These are phyloP conservation scores for Pygmarrhopalites habei DNA, from an alignment of 1,140 invertebrate genomes.

Conservation along the genomic window DNA sequence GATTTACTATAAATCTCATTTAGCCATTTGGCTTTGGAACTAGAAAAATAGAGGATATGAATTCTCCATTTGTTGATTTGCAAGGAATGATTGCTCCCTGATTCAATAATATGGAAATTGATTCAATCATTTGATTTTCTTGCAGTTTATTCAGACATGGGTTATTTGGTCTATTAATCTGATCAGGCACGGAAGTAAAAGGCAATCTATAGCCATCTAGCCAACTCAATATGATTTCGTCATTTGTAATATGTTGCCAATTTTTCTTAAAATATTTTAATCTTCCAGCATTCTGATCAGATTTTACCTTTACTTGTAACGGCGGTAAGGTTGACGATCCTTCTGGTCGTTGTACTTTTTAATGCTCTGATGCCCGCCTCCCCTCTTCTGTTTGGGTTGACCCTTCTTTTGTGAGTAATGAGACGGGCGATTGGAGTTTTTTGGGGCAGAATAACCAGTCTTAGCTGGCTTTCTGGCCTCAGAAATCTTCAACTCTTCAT, in stretches of 20 bases:
- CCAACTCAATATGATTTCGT: neutral
- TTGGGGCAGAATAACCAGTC: neutral
- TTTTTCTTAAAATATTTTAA: neutral
- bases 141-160: neutral
- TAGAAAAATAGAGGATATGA: constrained; percentile 22
- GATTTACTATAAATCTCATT: constrained; percentile 17
- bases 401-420: neutral
- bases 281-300: neutral
- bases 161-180: neutral
- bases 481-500: neutral
- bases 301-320: neutral
- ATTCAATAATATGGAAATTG: neutral
- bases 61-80: neutral
- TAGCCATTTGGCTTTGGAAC: constrained; percentile 19
- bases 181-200: neutral
- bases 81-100: neutral
- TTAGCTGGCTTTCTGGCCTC: neutral
- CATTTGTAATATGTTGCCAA: constrained; percentile 10
- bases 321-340: neutral
- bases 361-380: neutral
- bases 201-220: constrained; percentile 13
- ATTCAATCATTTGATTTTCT: too few species aligned
- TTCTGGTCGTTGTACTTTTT: too few species aligned
- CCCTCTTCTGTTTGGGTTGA: neutral
- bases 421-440: neutral